These are phyloP conservation scores for Petromus typicus DNA, from an alignment of 2,113 vertebrate genomes.

Conservation along the genomic window DNA sequence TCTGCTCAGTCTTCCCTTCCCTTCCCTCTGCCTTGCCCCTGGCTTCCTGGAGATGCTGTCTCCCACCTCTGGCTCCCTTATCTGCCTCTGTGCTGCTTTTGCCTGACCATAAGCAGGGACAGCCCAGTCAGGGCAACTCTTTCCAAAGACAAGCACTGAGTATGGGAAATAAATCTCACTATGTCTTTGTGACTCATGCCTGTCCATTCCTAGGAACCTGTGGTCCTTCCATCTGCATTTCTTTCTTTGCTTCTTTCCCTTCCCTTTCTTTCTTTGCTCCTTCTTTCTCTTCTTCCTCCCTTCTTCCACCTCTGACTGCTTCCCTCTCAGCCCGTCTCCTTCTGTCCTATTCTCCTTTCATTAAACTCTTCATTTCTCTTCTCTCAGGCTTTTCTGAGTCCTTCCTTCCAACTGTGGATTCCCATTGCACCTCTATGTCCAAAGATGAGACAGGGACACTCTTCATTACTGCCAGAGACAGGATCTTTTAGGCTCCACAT, in stretches of 20 bases:
- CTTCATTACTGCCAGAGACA: background rate
- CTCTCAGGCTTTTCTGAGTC: background rate
- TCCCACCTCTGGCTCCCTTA: background rate
- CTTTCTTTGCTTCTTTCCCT: background rate
- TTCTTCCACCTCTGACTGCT: background rate
- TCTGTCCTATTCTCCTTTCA: background rate
- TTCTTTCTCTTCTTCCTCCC: too few relatives aligned
- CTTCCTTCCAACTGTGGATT: background rate
- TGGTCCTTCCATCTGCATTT: too few relatives aligned
- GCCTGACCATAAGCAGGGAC: background rate
- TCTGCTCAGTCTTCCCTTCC: background rate
- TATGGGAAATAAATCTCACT: background rate
- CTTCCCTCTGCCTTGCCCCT: background rate
- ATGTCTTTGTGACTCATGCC: background rate
- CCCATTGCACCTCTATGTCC: too few relatives aligned
- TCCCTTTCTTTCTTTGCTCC: too few relatives aligned
- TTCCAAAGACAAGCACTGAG: background rate
- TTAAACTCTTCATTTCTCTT: background rate
- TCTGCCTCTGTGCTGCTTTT: background rate
- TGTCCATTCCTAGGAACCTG: background rate
- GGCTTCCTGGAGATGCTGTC: background rate
- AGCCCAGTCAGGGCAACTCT: background rate
- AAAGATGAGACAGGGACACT: background rate
- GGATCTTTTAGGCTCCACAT: slow-evolving; percentile 4
- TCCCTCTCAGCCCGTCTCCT: background rate